These are phyloP conservation scores for Anabacerthia variegaticeps DNA, from an alignment of 2,797 vertebrate species.

Conservation along the genomic window DNA sequence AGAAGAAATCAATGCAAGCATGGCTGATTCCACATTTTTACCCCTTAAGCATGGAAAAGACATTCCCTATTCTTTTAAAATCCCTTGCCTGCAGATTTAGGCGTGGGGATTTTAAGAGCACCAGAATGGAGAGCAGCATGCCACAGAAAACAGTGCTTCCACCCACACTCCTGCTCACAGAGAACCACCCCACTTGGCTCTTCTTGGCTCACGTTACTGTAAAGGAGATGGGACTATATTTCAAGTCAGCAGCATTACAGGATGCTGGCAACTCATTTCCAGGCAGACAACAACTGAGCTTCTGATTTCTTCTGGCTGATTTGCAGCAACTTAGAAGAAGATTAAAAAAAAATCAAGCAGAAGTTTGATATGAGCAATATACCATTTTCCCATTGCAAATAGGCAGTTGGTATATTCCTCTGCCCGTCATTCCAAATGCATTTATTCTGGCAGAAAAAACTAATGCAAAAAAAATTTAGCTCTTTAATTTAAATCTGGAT, in stretches of 20 bases:
- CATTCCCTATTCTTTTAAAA: background rate
- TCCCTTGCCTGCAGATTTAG: background rate
- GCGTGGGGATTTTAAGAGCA: background rate
- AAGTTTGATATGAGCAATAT: background rate
- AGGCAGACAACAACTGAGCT: conserved; percentile 16
- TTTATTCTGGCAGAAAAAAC: background rate
- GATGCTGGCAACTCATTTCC: conserved; percentile 18
- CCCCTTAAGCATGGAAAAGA: background rate
- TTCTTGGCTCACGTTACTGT: background rate
- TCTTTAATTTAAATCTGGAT: conserved; percentile 10
- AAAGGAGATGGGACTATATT: background rate
- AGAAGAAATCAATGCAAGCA: background rate
- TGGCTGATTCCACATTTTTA: background rate
- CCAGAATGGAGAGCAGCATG: background rate
- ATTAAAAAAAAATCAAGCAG: background rate
- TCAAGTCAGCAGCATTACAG: conserved; percentile 17
- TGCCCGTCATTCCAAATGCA: background rate
- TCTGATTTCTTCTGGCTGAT: conserved; percentile 19
- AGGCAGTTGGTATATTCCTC: background rate
- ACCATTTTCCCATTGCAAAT: background rate
- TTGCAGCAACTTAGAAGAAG: background rate
- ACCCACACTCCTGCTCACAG: background rate
- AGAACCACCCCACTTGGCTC: background rate
- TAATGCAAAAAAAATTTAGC: background rate
- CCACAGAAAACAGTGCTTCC: background rate